Base-by-base conservation (phyloP, 2,888 invertebrate species). In the Ormyrus rosae region DNA sequence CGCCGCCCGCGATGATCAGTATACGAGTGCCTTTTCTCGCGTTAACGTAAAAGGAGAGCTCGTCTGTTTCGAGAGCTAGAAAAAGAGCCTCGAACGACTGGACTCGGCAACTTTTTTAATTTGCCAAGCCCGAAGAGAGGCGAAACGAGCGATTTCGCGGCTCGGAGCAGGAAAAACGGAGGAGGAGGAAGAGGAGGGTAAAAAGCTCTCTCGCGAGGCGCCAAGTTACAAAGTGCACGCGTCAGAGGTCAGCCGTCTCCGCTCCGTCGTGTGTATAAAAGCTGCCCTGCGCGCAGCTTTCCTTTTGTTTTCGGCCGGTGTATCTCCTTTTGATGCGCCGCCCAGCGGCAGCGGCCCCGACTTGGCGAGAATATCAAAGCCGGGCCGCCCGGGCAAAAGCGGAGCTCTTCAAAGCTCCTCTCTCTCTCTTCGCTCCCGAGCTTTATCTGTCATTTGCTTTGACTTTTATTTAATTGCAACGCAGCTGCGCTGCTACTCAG, bases 21-120 rank as follows among this genome's bases (percentile, higher is more conserved):
- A 2, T 19, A 19, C 19, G 19, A 19, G 19, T 19, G 19, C 19
- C 19, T 19, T 19, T 19, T 19, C 19, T 19, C 19, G 19, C 1
- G 2, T 19, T 19, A 19, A 19, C 19, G 19, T 19, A 19, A 19
- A 19, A 19, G 19, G 19, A 19, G 19, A 1, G 1, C 19, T 1
- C 2, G 19, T 2, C 2, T 1, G 19, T 19, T 19, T 19, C 2
- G 19, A 19, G 19, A 19, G 19, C 19, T 19, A 19, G 19, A 19
- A 19, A 19, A 1, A 19, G 19, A 19, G 19, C 19, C 2, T 19
- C 1, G 19, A 2, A 2, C 19, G 19, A 1, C 19, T 19, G 19
- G 19, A 19, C 19, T 19, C 67, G 60, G 55, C 51, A 79, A 79
- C 67, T 79, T 68, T 79, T 79, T 73, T 69, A 68, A 79, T 79